These are phyloP conservation scores for Callinectes sapidus DNA, from an alignment of 2,888 invertebrate species.

Conservation along the genomic window DNA sequence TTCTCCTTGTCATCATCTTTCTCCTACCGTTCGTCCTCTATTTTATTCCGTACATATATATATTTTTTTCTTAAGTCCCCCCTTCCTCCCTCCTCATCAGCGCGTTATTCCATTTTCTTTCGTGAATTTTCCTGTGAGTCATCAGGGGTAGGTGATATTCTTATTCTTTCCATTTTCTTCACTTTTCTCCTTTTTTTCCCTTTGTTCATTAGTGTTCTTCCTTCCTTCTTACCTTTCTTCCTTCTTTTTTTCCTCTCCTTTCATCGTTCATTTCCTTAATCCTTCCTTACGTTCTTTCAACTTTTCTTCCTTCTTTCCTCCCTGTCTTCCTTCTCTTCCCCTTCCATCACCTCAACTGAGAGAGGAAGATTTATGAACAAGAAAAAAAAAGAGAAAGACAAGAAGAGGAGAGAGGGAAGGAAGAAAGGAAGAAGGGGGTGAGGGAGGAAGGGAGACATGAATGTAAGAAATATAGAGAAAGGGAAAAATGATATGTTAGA, in stretches of 20 bases:
- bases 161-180: neutral
- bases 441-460: neutral
- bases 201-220: neutral
- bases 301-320: neutral
- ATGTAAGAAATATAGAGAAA: neutral
- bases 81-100: neutral
- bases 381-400: neutral
- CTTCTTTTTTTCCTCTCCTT: neutral
- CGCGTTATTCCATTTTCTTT: neutral
- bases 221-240: neutral
- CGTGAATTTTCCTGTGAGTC: neutral
- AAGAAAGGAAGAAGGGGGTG: neutral
- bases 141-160: neutral
- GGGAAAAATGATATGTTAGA: neutral
- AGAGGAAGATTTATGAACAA: neutral
- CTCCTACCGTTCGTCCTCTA: neutral
- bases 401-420: neutral
- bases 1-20: neutral
- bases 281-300: neutral
- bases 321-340: neutral
- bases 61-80: neutral
- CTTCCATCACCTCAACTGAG: neutral
- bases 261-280: neutral
- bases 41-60: neutral
- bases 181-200: neutral